Conservation (phyloP, 1,140 invertebrate species). For the Drosophila ficusphila region DNA sequence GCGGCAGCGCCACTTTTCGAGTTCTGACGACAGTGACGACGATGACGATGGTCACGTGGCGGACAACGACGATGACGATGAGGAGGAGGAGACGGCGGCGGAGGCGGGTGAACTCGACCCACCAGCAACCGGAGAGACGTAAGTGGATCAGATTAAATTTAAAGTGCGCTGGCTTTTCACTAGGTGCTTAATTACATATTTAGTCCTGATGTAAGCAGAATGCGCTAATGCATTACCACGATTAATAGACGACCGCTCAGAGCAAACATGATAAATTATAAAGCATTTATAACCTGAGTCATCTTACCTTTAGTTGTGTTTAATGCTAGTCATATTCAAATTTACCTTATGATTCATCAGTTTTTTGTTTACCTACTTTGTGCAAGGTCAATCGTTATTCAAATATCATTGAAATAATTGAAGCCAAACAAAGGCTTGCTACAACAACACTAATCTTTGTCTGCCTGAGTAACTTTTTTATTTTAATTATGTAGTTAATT, state of each 20-base stretch:
- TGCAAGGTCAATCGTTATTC: conserved; percentile 20
- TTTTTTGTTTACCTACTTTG: neutral
- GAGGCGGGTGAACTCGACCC: conserved; percentile 59
- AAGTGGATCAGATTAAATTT: conserved; percentile 24
- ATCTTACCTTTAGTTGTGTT: conserved; percentile 3
- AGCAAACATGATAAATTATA: neutral
- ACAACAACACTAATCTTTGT: neutral
- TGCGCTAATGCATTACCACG: too few relatives aligned
- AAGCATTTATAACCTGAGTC: neutral
- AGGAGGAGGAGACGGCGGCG: conserved; percentile 61
- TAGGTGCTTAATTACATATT: too few relatives aligned
- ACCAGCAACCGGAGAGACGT: conserved; percentile 59
- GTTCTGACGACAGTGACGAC: conserved; percentile 75
- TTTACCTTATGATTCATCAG: conserved; percentile 12
- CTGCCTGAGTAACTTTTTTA: too few relatives aligned
- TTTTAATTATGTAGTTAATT: too few relatives aligned
- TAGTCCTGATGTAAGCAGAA: too few relatives aligned
- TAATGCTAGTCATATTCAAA: conserved; percentile 21
- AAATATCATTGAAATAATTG: neutral
- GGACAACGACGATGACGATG: conserved; percentile 55
- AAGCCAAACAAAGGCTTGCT: neutral
- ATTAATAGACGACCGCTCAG: neutral
- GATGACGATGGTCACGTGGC: conserved; percentile 49
- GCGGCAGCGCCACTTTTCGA: conserved; percentile 61
- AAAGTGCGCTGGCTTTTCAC: too few relatives aligned